Evolutionary conservation across 2,888 invertebrate genomes (phyloP), one percentile per base, ranked within the genome.

Genomic region (Maniola hyperantus): DNA sequence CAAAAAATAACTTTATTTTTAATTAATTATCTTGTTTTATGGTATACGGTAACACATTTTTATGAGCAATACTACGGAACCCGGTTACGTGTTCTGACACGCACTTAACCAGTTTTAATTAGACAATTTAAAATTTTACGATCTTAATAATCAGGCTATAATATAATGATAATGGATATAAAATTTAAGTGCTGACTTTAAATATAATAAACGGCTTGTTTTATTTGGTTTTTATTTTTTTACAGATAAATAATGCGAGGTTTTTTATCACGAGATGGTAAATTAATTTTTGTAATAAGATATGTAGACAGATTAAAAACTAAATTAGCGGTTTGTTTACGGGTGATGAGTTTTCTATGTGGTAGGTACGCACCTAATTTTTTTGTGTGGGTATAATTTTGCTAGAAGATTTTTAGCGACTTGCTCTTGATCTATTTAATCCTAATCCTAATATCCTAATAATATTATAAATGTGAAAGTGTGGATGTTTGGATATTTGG

Each of bases 51-150:
- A 26, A 26, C 2, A 26, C 26, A 26, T 26, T 26, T 26, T 26
- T 26, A 4, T 26, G 4, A 26, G 26, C 4, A 26, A 2, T 1
- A 4, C 39, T 39, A 39, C 39, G 39, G 39, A 39, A 39, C 4
- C 39, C 10, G 0, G 10, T 0, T 39, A 10, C 39, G 39, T 39
- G 10, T 11, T 39, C 39, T 39, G 39, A 39, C 39, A 39, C 39
- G 11, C 39, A 39, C 39, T 39, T 39, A 11, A 39, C 39, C 10
- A 39, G 39, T 39, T 39, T 39, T 86, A 88, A 89, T 87, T 87
- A 81, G 84, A 77, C 72, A 80, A 76, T 83, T 81, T 83, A 82
- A 78, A 71, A 82, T 89, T 75, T 84, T 82, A 84, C 82, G 77
- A 76, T 79, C 79, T 80, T 81, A 83, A 83, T 85, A 85, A 84